Evolutionary conservation across 2,888 invertebrate genomes (phyloP).

Genomic region (Aphodius granarius): DNA sequence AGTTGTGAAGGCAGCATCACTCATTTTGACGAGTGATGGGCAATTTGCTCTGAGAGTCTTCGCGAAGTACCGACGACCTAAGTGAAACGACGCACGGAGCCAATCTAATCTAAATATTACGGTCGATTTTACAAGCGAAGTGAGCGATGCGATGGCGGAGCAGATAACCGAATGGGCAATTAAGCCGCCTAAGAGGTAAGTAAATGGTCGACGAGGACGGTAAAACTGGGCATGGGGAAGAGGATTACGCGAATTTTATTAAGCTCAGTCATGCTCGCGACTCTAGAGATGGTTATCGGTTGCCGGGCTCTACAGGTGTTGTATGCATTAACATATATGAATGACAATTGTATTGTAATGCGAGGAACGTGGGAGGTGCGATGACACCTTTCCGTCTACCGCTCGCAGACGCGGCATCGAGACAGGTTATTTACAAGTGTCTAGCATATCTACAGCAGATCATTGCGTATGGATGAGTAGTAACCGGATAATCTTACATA

Average conservation of each 20-base stretch:
- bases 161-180: background rate
- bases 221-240: background rate
- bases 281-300: conserved; percentile 22
- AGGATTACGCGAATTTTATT: background rate
- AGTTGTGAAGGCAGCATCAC: too few relatives aligned
- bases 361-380: conserved; percentile 1
- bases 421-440: background rate
- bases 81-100: background rate
- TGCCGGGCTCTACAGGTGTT: conserved; percentile 25
- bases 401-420: background rate
- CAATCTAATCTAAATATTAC: background rate
- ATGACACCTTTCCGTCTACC: conserved; percentile 3
- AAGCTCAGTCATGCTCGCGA: background rate
- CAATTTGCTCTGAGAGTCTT: background rate
- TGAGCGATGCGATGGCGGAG: background rate
- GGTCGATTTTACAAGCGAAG: background rate
- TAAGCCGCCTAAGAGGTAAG: background rate
- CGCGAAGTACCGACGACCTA: background rate
- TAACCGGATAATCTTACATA: background rate
- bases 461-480: background rate
- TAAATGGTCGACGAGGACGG: background rate
- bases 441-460: background rate
- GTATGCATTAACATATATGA: conserved; percentile 30
- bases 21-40: background rate
- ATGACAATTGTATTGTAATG: conserved; percentile 24